phyloP scores from a whole-genome alignment of 2,797 vertebrate species.

The Danio kyathit region DNA sequence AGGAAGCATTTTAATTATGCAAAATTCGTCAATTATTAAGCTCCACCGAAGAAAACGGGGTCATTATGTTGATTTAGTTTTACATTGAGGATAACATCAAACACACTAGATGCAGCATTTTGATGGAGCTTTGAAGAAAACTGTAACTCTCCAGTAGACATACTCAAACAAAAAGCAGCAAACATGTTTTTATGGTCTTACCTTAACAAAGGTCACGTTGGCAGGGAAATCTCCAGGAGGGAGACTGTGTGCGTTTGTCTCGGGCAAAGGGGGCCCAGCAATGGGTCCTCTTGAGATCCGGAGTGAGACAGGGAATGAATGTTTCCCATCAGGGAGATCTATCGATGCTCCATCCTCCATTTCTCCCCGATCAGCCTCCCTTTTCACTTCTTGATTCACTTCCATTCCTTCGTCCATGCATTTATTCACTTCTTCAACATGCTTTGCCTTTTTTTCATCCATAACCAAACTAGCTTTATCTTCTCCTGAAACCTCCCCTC shows the following conservation, averaged over 20 bases:
- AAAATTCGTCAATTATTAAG: neutral
- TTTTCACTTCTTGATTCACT: neutral
- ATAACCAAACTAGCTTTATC: conserved; percentile 48
- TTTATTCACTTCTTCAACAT: neutral
- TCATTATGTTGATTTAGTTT: neutral
- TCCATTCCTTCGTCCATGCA: neutral
- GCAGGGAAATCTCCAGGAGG: conserved; percentile 85
- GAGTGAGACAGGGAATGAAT: conserved; percentile 84
- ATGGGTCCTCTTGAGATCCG: conserved; percentile 88
- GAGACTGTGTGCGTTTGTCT: conserved; percentile 62
- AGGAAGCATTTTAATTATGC: neutral
- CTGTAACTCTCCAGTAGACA: neutral
- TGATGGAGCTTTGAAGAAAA: neutral
- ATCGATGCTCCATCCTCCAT: conserved; percentile 21
- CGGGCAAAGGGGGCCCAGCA: conserved; percentile 85
- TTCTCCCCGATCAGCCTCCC: neutral
- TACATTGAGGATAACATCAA: neutral
- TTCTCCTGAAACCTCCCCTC: neutral
- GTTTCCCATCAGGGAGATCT: conserved; percentile 55
- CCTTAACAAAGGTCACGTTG: conserved; percentile 90
- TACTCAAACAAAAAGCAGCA: neutral
- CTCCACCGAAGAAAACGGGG: neutral
- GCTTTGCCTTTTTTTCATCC: conserved; percentile 61
- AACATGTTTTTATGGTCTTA: conserved; percentile 67
- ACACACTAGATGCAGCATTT: neutral